Base-by-base conservation (phyloP, 2,888 invertebrate species). In the Elgonia sp. region DNA sequence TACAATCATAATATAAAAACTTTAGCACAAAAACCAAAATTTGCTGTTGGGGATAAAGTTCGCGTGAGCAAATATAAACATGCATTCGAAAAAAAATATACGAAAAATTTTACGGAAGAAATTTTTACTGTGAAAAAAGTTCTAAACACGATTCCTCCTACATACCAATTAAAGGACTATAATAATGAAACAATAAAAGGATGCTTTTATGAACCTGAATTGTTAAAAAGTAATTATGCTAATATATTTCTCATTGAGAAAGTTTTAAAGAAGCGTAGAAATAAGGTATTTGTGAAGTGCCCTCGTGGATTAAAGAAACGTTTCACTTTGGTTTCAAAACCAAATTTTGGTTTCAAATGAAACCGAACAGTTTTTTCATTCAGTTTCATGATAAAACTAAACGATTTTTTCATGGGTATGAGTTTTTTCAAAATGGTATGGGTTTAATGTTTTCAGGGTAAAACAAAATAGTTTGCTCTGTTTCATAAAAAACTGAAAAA, bases 191-290 rank as follows among this genome's bases (percentile, higher is more conserved):
- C 53, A 53, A 53, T 53, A 14, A 53, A 53, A 53, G 53, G 53
- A 53, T n/a, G 53, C 6, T 53, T 53, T 53, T 53, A 53, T 53
- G 53, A 53, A 53, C 14, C 6, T n/a, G 76, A 77, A 77, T 63
- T 77, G 8, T 10, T 46, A 10, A 77, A 77, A 65, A 40, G 29
- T 16, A 21, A 65, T 39, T 8, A 50, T 39, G 16, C 53, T 29
- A 20, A 77, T 20, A 46, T 77, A 20, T 65, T 53, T 53, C 21
- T 65, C 1, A 12, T 65, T 8, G 65, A 77, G 29, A 65, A 77
- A 77, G 40, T 77, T 18, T n/a, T 77, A 12, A 63, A 53, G 20
- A 77, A 65, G n/a, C 39, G 40, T 6, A 42, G 75, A 21, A 62
- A 75, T 75, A 53, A 53, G 53, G 2, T 53, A n/a, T 53, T 53